Conservation (phyloP, 2,113 vertebrate genomes). For the Stegostoma tigrinum region DNA sequence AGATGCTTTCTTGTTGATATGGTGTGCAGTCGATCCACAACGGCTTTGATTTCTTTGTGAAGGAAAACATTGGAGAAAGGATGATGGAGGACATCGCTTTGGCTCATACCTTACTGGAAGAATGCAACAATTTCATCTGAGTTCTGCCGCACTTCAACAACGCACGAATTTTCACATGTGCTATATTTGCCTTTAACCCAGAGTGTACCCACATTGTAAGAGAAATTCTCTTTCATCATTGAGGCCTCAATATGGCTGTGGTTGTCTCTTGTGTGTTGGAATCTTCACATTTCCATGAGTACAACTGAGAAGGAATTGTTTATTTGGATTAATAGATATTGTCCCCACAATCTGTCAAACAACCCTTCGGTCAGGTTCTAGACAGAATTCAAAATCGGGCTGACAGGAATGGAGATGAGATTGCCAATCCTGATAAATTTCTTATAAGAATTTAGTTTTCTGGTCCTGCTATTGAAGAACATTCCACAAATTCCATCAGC, state of each 20-base stretch:
- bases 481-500: background rate
- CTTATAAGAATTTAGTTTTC: background rate
- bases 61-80: background rate
- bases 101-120: background rate
- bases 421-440: background rate
- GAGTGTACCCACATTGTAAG: slow-evolving; percentile 28
- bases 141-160: slow-evolving; percentile 15
- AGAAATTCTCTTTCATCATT: background rate
- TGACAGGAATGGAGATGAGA: background rate
- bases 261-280: background rate
- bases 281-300: background rate
- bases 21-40: background rate
- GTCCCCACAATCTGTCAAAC: background rate
- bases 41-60: background rate
- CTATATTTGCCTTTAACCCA: slow-evolving; percentile 21
- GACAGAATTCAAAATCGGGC: background rate
- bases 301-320: background rate
- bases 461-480: background rate
- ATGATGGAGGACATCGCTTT: slow-evolving; percentile 11
- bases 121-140: slow-evolving; percentile 28
- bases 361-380: background rate
- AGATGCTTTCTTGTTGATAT: background rate
- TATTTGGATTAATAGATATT: background rate
- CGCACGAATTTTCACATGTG: slow-evolving; percentile 14
- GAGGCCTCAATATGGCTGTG: background rate